Evolutionary conservation across 2,888 invertebrate genomes (phyloP).

Genomic region (Megamerina dolium): DNA sequence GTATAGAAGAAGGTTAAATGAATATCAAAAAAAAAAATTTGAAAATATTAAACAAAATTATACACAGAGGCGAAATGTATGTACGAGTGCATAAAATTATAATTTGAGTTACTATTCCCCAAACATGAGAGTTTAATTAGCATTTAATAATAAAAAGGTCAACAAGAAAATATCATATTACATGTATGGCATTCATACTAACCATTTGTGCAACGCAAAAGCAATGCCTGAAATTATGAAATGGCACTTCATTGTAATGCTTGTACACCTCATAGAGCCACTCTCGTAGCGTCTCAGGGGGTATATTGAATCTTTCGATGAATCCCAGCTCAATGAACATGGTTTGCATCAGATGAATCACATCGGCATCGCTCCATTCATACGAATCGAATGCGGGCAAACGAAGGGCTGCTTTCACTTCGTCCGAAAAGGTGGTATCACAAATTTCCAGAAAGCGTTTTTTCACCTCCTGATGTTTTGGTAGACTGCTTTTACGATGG

Average conservation of each 20-base stretch:
- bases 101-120: too few species aligned
- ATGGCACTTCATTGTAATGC: slow-evolving; percentile 80
- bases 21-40: too few species aligned
- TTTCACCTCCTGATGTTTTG: slow-evolving; percentile 51
- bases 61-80: too few species aligned
- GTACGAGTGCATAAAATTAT: too few species aligned
- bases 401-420: slow-evolving; percentile 48
- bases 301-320: slow-evolving; percentile 68
- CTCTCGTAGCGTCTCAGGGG: slow-evolving; percentile 61
- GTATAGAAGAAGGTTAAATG: too few species aligned
- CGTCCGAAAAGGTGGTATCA: slow-evolving; percentile 49
- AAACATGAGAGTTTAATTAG: too few species aligned
- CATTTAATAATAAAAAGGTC: too few species aligned
- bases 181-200: slow-evolving; percentile 35
- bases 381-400: slow-evolving; percentile 67
- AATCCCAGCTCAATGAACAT: slow-evolving; percentile 77
- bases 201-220: slow-evolving; percentile 87
- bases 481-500: slow-evolving; percentile 50
- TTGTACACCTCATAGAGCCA: slow-evolving; percentile 72
- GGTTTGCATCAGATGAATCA: slow-evolving; percentile 68
- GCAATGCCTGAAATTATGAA: slow-evolving; percentile 81
- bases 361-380: slow-evolving; percentile 77
- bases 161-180: too few species aligned
- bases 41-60: too few species aligned
- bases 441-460: slow-evolving; percentile 50